Conservation (phyloP, 2,888 invertebrate species). For the Oscheius sp. region DNA sequence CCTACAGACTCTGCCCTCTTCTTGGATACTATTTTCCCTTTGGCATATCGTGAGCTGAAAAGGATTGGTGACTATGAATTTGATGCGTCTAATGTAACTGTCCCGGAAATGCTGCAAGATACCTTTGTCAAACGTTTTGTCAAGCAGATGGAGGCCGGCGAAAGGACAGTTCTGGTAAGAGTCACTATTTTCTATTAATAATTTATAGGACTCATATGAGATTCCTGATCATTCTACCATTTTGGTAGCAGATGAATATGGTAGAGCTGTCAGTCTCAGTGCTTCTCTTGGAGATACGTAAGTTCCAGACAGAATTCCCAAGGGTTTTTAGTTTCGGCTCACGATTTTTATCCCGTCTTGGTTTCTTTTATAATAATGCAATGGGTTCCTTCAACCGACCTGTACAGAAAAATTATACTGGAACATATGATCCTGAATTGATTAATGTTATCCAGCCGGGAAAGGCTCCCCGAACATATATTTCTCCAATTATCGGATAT, state of each 20-base stretch:
- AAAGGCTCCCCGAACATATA: conserved; percentile 40
- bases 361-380: conserved; percentile 31
- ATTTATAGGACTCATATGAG: neutral
- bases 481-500: conserved; percentile 42
- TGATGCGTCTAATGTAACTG: neutral
- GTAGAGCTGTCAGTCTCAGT: conserved; percentile 42
- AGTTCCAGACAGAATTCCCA: neutral
- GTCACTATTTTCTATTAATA: neutral
- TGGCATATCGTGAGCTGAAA: conserved; percentile 10
- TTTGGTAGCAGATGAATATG: conserved; percentile 45
- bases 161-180: conserved; percentile 3
- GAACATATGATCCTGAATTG: conserved; percentile 19
- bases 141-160: conserved; percentile 13
- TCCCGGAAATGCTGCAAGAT: conserved; percentile 8
- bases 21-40: neutral
- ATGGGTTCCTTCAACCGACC: conserved; percentile 20
- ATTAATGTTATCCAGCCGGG: conserved; percentile 44
- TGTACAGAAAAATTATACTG: neutral
- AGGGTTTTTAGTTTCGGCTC: conserved; percentile 17
- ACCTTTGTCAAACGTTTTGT: neutral
- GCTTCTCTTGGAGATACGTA: conserved; percentile 46
- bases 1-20: conserved; percentile 3
- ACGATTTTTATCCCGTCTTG: conserved; percentile 3
- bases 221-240: conserved; percentile 22
- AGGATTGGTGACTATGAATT: conserved; percentile 15